A percentile compares a stretch with the other conserved stretches of the same genome.
phyloP scores from a whole-genome alignment of 1,140 invertebrate species.

The Megathymus violae region DNA sequence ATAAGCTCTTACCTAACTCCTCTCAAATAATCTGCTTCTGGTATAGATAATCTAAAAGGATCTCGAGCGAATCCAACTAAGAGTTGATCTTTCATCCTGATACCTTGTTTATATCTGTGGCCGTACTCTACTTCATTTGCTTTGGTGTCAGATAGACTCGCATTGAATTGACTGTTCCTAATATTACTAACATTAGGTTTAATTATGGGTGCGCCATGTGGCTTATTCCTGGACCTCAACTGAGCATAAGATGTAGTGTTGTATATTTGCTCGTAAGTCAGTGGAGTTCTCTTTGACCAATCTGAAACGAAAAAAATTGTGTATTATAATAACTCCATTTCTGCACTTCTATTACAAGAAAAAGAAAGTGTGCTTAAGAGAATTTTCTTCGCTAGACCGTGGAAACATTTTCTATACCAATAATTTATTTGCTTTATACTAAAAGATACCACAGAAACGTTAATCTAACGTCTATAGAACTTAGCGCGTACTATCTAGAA shows the following conservation, averaged over 20 bases:
- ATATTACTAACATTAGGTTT: conserved; percentile 36
- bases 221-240: conserved; percentile 35
- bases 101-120: conserved; percentile 31
- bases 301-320: conserved; percentile 52
- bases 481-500: no score
- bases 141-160: conserved; percentile 38
- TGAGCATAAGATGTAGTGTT: conserved; percentile 64
- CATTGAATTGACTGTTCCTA: conserved; percentile 37
- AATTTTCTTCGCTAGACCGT: no score
- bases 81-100: conserved; percentile 45
- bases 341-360: no score
- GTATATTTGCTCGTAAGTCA: conserved; percentile 62
- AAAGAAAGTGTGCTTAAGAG: no score
- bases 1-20: conserved; percentile 59
- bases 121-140: conserved; percentile 44
- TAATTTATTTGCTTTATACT: no score
- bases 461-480: no score
- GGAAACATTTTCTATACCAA: no score
- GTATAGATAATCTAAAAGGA: conserved; percentile 68
- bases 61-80: conserved; percentile 69
- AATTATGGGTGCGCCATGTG: conserved; percentile 39
- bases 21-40: conserved; percentile 63
- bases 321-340: neutral
- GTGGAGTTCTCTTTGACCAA: conserved; percentile 35
- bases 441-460: no score